Conservation (phyloP, 2,113 vertebrate genomes). For the Platycercus adscitus region DNA sequence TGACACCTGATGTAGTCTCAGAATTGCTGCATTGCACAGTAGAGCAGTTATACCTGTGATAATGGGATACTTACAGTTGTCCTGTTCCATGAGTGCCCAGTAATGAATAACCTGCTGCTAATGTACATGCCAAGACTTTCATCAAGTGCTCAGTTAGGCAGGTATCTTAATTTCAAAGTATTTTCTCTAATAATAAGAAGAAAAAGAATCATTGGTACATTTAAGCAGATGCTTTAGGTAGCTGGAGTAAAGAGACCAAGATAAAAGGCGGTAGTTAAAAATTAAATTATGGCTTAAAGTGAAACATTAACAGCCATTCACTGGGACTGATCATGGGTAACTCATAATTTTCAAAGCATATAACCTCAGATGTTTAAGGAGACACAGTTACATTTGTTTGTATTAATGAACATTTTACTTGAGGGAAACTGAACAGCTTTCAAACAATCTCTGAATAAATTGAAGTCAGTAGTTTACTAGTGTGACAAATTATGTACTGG, state of each 20-base stretch:
- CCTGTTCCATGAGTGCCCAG: background rate
- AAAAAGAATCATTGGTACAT: background rate
- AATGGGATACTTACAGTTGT: background rate
- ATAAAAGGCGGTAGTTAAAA: background rate
- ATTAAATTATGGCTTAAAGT: background rate
- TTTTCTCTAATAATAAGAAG: background rate
- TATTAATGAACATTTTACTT: background rate
- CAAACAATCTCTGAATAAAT: background rate
- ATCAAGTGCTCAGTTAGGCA: background rate
- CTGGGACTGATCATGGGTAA: background rate
- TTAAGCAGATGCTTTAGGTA: background rate
- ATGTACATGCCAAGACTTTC: background rate
- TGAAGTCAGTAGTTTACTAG: background rate
- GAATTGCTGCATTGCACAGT: background rate
- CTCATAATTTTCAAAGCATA: background rate
- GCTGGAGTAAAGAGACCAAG: background rate
- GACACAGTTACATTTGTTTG: background rate
- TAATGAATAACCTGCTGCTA: background rate
- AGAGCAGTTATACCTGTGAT: background rate
- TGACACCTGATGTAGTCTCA: background rate
- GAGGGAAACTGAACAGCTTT: background rate
- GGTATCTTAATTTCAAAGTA: background rate
- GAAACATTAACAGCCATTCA: background rate
- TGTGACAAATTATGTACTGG: background rate
- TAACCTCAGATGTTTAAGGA: background rate